phyloP scores from a whole-genome alignment of 2,113 vertebrate genomes.

The Hippocampus zosterae region DNA sequence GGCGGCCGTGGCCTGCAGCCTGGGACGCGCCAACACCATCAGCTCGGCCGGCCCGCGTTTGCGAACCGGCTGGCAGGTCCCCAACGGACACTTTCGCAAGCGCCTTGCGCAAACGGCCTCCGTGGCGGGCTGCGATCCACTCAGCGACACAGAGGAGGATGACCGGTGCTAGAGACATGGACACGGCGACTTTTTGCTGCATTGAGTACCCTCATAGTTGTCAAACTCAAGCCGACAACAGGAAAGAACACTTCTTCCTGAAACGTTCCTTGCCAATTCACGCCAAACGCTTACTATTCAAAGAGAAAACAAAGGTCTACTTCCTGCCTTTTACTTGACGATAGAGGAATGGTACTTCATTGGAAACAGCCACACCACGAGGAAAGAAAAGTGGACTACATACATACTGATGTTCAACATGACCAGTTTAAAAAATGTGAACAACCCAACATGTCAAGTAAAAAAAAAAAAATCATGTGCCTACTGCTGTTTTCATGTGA shows the following conservation, averaged over 20 bases:
- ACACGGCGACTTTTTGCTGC: constrained; percentile 18
- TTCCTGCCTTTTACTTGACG: constrained; percentile 61
- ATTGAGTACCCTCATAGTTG: constrained; percentile 9
- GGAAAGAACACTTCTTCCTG: constrained; percentile 47
- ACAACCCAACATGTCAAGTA: background rate
- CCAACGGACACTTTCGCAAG: constrained; percentile 93
- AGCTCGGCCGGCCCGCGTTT: constrained; percentile 80
- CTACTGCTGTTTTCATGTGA: no score
- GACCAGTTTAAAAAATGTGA: background rate
- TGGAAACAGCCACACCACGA: constrained; percentile 27
- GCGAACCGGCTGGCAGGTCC: constrained; percentile 92
- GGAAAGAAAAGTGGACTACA: background rate
- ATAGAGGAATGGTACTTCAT: constrained; percentile 48
- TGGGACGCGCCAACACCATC: constrained; percentile 93
- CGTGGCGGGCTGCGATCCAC: constrained; percentile 81
- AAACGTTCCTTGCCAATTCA: constrained; percentile 62
- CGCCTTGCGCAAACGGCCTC: constrained; percentile 82
- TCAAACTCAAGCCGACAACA: constrained; percentile 17
- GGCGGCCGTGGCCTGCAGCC: constrained; percentile 90
- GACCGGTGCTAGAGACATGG: constrained; percentile 84
- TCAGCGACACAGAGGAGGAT: constrained; percentile 92
- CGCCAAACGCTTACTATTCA: constrained; percentile 52
- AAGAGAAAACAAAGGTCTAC: constrained; percentile 45
- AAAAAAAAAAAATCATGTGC: constrained; percentile 6
- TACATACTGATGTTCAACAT: background rate